phyloP scores from a whole-genome alignment of 2,113 vertebrate species.

The Xenus cinereus region DNA sequence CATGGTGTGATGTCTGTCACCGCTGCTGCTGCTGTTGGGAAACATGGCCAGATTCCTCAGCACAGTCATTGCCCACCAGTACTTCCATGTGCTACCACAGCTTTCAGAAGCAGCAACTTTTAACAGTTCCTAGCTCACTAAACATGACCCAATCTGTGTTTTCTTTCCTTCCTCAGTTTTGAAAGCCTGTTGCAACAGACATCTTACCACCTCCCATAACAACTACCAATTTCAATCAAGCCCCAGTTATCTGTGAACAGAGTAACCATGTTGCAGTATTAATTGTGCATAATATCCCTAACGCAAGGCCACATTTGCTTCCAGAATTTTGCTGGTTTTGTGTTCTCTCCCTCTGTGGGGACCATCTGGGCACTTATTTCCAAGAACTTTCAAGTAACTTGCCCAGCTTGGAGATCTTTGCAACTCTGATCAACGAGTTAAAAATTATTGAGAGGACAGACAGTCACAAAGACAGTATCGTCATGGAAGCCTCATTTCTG shows the following conservation, averaged over 20 bases:
- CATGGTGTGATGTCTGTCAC: background rate
- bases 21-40: background rate
- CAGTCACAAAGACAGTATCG: background rate
- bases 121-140: background rate
- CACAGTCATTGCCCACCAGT: background rate
- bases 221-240: background rate
- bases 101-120: background rate
- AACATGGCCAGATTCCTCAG: background rate
- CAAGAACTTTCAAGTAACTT: background rate
- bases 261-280: background rate
- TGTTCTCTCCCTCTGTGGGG: background rate
- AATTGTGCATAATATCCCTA: background rate
- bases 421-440: background rate
- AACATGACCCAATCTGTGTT: background rate
- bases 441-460: background rate
- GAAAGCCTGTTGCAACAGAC: background rate
- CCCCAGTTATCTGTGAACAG: background rate
- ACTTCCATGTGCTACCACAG: background rate
- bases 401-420: background rate
- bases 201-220: background rate
- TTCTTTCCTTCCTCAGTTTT: background rate
- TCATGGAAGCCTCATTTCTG: background rate
- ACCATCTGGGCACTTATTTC: background rate
- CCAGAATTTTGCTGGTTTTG: background rate
- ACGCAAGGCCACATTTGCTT: background rate